Base-by-base conservation (phyloP, 1,140 invertebrate species). In the Cecropterus lyciades region DNA sequence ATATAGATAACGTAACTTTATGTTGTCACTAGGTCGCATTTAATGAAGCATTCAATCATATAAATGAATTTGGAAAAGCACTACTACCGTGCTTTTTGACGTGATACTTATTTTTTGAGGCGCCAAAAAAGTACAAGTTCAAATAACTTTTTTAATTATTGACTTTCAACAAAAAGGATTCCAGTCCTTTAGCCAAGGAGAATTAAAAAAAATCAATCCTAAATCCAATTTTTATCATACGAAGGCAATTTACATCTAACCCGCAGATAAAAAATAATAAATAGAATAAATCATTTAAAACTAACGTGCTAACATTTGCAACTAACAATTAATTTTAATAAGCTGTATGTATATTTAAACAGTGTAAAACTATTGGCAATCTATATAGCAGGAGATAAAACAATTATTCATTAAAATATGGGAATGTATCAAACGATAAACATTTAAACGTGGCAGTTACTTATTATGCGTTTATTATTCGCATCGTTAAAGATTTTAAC, bases 391-490 rank as follows among this genome's bases (percentile, higher is more conserved):
- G 15, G 24, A 24, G 11, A 60, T 14, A 59, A 59, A 57, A 17
- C 17, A 16, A 4, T 52, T 52, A 33, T 33, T 16, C 11, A 45
- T 43, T 45, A 57, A 57, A 60, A 60, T 37, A 60, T 60, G 24
- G 43, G 56, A 60, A 60, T 60, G 56, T 60, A 33, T 51, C 15
- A 52, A 52, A 52, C 49, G 30, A 33, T 33, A 17, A 60, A 60
- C 56, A 46, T 33, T 60, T 57, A 69, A 69, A 64, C 56, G 57
- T 63, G 53, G 57, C 43, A 48, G 56, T 48, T 49, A 67, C 30
- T 24, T n/a, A 45, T 63, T 69, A 65, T 66, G 72, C 55, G 59
- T 66, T 68, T 49, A 48, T 70, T 24, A 5, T 24, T 24, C 20
- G 20, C 1, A 24, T 24, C 20, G 20, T 24, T 24, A 3, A 24